phyloP scores from a whole-genome alignment of 1,140 invertebrate genomes.

The Oscheius sp. region DNA sequence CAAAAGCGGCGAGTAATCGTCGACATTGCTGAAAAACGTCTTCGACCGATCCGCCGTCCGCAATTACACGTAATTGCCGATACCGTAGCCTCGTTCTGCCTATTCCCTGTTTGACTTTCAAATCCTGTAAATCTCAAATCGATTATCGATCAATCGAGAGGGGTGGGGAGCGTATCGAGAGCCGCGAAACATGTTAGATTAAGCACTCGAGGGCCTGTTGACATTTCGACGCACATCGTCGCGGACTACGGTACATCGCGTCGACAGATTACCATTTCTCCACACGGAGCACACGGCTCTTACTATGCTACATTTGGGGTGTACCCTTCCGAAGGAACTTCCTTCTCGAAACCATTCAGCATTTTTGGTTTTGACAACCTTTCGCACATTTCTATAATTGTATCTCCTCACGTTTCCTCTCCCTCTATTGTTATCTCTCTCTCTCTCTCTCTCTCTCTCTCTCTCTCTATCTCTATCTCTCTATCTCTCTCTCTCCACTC shows the following conservation, averaged over 20 bases:
- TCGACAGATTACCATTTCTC: background rate
- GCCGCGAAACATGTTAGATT: slow-evolving; percentile 8
- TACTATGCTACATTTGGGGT: too few relatives aligned
- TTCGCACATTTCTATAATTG: too few relatives aligned
- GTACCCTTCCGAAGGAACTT: too few relatives aligned
- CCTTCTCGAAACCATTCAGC: too few relatives aligned
- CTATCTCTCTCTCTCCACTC: too few relatives aligned
- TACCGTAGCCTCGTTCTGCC: background rate
- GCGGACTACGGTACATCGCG: background rate
- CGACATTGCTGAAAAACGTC: background rate
- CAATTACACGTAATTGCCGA: slow-evolving; percentile 1
- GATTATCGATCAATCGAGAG: too few relatives aligned
- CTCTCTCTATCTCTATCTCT: too few relatives aligned
- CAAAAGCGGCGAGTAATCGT: background rate
- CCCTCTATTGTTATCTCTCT: too few relatives aligned
- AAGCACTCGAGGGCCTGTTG: slow-evolving; percentile 10
- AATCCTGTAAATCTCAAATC: background rate
- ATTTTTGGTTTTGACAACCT: too few relatives aligned
- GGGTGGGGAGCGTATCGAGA: too few relatives aligned
- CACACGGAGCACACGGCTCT: background rate
- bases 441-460: too few relatives aligned
- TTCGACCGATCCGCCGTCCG: background rate
- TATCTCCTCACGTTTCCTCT: too few relatives aligned
- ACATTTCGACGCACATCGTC: slow-evolving; percentile 11
- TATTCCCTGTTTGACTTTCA: background rate